Conservation (phyloP, 1,140 invertebrate genomes). For the Zelostemma sp. region DNA sequence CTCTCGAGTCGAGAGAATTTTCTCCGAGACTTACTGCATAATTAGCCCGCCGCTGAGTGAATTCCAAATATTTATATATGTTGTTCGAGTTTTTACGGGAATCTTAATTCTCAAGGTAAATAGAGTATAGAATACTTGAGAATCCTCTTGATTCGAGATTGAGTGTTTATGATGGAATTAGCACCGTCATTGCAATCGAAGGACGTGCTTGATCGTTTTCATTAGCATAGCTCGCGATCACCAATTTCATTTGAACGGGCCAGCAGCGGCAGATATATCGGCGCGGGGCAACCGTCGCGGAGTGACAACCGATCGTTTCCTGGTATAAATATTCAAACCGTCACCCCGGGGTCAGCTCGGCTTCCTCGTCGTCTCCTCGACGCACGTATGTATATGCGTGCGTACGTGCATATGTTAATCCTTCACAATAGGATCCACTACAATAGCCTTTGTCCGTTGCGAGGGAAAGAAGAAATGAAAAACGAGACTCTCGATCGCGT, state of each 20-base stretch:
- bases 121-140: too few relatives aligned
- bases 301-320: conserved; percentile 50
- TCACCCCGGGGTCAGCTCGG: conserved; percentile 49
- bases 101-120: too few relatives aligned
- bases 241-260: conserved; percentile 38
- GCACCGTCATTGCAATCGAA: conserved; percentile 28
- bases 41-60: too few relatives aligned
- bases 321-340: conserved; percentile 51
- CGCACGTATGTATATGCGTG: conserved; percentile 14
- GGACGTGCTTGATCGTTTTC: conserved; percentile 1
- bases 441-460: conserved; percentile 52
- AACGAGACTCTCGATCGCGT: conserved; percentile 48
- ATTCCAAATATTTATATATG: neutral
- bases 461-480: conserved; percentile 50
- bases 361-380: conserved; percentile 41
- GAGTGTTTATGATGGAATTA: conserved; percentile 12
- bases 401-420: conserved; percentile 52
- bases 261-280: conserved; percentile 38
- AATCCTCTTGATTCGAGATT: too few relatives aligned
- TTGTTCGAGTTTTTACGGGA: too few relatives aligned
- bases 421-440: conserved; percentile 50
- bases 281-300: conserved; percentile 18
- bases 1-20: too few relatives aligned
- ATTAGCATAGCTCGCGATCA: conserved; percentile 12
- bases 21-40: too few relatives aligned